These are phyloP conservation scores for Nasua narica DNA, from an alignment of 2,797 vertebrate species.

Conservation along the genomic window DNA sequence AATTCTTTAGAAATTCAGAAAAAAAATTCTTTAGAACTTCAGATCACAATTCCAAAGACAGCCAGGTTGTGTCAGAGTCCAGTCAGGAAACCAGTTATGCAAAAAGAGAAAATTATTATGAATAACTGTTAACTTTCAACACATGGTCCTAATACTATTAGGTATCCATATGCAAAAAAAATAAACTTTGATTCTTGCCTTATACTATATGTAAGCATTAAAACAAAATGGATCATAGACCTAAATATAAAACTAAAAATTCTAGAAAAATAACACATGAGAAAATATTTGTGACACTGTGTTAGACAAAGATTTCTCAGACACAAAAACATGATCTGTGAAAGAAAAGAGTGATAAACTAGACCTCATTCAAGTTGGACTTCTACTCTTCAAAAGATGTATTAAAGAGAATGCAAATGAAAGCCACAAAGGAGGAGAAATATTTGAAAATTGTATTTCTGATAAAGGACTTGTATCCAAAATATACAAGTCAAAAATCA, in stretches of 20 bases:
- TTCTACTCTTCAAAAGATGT: neutral
- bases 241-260: neutral
- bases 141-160: neutral
- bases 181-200: neutral
- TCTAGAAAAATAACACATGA: neutral
- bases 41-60: neutral
- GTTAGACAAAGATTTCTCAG: conserved; percentile 3
- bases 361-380: neutral
- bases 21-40: neutral
- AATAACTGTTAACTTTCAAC: neutral
- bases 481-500: conserved; percentile 1
- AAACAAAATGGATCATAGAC: neutral
- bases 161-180: neutral
- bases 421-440: neutral
- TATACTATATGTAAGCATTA: neutral
- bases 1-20: neutral
- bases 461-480: neutral
- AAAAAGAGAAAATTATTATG: neutral
- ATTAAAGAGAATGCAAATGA: neutral
- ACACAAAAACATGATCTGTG: neutral
- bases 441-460: neutral
- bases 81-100: neutral
- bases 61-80: neutral
- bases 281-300: neutral
- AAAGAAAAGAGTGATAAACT: neutral